A percentile compares a stretch with the other conserved stretches of the same genome.
phyloP scores from a whole-genome alignment of 2,797 vertebrate species.

The Kryptopterus vitreolus region DNA sequence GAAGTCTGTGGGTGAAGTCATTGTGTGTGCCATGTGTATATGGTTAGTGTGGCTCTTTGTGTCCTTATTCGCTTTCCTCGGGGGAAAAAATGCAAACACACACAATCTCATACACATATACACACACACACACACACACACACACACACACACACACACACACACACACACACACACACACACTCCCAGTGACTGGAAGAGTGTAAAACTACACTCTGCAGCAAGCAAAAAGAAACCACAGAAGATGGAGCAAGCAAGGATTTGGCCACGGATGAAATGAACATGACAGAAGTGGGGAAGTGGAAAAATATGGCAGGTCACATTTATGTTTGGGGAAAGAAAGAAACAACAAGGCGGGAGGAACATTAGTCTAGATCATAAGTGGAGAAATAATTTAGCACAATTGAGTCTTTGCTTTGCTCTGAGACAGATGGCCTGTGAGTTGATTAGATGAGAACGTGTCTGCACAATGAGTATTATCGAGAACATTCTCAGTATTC shows the following conservation, averaged over 20 bases:
- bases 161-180: not conserved
- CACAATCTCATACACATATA: not conserved
- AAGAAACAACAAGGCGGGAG: conserved; percentile 43
- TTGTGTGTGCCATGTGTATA: conserved; percentile 41
- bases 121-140: not conserved
- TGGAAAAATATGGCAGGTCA: conserved; percentile 44
- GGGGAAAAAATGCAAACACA: conserved; percentile 12
- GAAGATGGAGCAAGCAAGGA: conserved; percentile 39
- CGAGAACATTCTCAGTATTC: not conserved
- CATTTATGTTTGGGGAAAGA: conserved; percentile 43
- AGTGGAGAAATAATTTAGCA: conserved; percentile 45
- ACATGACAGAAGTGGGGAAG: conserved; percentile 42
- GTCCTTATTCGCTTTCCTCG: conserved; percentile 23
- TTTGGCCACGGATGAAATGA: conserved; percentile 46
- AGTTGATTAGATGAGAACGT: conserved; percentile 35
- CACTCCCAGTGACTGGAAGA: conserved; percentile 26
- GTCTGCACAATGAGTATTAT: conserved; percentile 18
- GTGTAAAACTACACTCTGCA: conserved; percentile 39
- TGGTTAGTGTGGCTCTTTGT: conserved; percentile 32
- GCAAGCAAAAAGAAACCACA: conserved; percentile 43
- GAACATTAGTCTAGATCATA: conserved; percentile 49
- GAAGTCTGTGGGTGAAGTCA: conserved; percentile 45
- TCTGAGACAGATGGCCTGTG: conserved; percentile 42
- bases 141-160: not conserved
- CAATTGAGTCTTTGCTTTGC: conserved; percentile 33